These are phyloP conservation scores for Protaetia brevitarsis DNA, from an alignment of 1,140 invertebrate species.

Conservation along the genomic window DNA sequence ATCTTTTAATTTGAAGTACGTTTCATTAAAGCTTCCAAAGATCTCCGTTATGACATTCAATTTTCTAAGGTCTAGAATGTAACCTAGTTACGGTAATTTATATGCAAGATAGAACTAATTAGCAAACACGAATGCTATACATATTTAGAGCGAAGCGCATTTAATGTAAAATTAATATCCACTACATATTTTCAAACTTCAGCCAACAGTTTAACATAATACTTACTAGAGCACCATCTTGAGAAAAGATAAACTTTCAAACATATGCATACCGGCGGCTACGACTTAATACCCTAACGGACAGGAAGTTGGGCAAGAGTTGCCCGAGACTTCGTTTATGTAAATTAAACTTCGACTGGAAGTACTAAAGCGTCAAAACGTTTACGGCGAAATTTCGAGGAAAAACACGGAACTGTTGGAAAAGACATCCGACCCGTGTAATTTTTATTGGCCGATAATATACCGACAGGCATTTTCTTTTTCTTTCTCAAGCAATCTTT, in stretches of 20 bases:
- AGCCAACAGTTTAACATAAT: too few relatives aligned
- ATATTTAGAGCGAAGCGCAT: too few relatives aligned
- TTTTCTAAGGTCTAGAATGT: too few relatives aligned
- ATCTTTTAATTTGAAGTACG: too few relatives aligned
- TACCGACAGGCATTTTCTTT: neutral
- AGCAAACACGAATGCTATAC: too few relatives aligned
- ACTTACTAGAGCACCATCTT: too few relatives aligned
- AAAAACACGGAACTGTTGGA: neutral
- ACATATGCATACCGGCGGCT: neutral
- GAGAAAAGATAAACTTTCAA: neutral
- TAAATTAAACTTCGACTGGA: neutral
- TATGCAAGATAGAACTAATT: too few relatives aligned
- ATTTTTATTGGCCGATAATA: constrained; percentile 5
- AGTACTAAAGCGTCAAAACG: neutral
- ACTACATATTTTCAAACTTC: too few relatives aligned
- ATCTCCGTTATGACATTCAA: too few relatives aligned
- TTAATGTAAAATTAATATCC: too few relatives aligned
- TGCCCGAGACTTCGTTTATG: neutral
- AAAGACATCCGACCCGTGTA: neutral
- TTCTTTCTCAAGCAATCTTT: neutral
- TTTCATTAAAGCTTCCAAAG: too few relatives aligned
- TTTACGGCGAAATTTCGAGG: neutral
- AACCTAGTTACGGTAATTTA: too few relatives aligned
- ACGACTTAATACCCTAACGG: neutral
- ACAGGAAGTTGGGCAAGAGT: neutral